Evolutionary conservation across 1,140 invertebrate species (phyloP).

Genomic region (Macrosteles quadrilineatus): DNA sequence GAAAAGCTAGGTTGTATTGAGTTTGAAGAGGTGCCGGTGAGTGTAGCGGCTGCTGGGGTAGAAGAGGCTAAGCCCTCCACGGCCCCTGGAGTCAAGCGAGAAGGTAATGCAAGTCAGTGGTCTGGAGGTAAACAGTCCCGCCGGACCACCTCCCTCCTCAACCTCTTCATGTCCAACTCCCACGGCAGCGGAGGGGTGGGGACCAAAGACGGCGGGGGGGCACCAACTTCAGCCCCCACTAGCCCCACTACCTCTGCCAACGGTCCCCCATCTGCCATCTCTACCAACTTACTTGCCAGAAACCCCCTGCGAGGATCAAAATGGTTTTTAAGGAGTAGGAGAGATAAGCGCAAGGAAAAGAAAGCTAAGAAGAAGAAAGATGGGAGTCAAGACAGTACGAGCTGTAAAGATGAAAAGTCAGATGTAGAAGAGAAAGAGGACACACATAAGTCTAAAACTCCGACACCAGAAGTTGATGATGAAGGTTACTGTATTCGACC

Average conservation of each 20-base stretch:
- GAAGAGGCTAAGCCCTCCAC: slow-evolving; percentile 39
- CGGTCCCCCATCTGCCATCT: slow-evolving; percentile 59
- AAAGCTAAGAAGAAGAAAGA: slow-evolving; percentile 89
- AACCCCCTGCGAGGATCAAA: slow-evolving; percentile 78
- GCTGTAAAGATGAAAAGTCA: slow-evolving; percentile 74
- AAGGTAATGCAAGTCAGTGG: slow-evolving; percentile 57
- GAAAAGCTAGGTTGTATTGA: slow-evolving; percentile 81
- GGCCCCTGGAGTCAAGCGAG: slow-evolving; percentile 49
- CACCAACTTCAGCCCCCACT: slow-evolving; percentile 38
- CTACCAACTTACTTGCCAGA: slow-evolving; percentile 60
- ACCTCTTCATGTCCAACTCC: slow-evolving; percentile 92
- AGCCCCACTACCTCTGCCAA: slow-evolving; percentile 60
- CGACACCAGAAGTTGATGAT: slow-evolving; percentile 84
- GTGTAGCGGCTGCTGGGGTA: neutral
- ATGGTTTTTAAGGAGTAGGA: slow-evolving; percentile 86
- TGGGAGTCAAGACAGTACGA: slow-evolving; percentile 67
- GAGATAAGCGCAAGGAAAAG: slow-evolving; percentile 85
- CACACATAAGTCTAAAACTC: slow-evolving; percentile 57
- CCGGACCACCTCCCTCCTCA: slow-evolving; percentile 89
- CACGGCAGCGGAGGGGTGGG: slow-evolving; percentile 64
- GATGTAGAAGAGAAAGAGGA: slow-evolving; percentile 81
- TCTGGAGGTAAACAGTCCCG: slow-evolving; percentile 72
- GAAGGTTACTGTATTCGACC: slow-evolving; percentile 94
- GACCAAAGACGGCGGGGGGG: slow-evolving; percentile 45
- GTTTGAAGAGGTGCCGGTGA: slow-evolving; percentile 54